phyloP scores from a whole-genome alignment of 2,113 vertebrate genomes.

The Pluvialis apricaria region DNA sequence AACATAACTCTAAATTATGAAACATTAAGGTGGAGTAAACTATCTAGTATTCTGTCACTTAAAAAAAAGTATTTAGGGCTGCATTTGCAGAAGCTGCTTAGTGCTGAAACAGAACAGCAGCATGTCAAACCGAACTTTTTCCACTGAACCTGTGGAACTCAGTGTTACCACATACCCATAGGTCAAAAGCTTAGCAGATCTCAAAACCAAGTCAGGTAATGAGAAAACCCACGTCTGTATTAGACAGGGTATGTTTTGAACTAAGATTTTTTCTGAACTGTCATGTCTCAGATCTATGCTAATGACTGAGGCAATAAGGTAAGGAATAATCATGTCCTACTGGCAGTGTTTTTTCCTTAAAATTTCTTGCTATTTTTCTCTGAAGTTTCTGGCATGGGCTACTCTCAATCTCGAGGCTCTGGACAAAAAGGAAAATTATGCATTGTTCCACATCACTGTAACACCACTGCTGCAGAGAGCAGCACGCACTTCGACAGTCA shows the following conservation, averaged over 20 bases:
- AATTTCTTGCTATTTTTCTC: not conserved
- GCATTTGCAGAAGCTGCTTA: not conserved
- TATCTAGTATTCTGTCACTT: not conserved
- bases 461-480: not conserved
- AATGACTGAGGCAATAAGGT: not conserved
- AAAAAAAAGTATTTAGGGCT: not conserved
- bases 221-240: not conserved
- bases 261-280: not conserved
- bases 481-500: not conserved
- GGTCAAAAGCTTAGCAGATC: not conserved
- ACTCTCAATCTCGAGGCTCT: not conserved
- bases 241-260: not conserved
- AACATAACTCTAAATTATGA: not conserved
- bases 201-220: not conserved
- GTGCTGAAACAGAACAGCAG: not conserved
- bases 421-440: not conserved
- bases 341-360: not conserved
- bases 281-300: not conserved
- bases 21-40: not conserved
- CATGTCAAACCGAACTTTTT: not conserved
- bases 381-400: not conserved
- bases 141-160: not conserved
- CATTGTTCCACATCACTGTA: not conserved
- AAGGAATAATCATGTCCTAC: not conserved
- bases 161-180: not conserved